Conservation (phyloP, 2,113 vertebrate genomes). For the Monarcha castaneiventris region DNA sequence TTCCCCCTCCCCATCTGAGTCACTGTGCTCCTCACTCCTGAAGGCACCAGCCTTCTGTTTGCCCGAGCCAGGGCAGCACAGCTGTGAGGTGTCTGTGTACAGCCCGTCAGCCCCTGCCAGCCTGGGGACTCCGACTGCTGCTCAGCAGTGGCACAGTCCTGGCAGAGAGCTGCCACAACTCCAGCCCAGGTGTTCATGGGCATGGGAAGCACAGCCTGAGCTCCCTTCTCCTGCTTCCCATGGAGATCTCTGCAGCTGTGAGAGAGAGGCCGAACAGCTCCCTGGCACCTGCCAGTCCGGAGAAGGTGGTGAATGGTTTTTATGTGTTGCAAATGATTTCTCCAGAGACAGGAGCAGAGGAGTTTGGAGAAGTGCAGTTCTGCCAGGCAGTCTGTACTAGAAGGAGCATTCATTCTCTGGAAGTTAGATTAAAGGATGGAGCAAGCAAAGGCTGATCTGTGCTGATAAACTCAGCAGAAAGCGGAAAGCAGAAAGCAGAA, state of each 20-base stretch:
- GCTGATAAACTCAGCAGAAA: neutral
- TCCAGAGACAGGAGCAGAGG: neutral
- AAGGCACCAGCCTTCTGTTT: neutral
- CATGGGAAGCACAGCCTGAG: neutral
- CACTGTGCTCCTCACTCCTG: neutral
- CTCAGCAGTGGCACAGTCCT: neutral
- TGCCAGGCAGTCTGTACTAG: neutral
- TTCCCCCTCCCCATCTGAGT: constrained; percentile 14
- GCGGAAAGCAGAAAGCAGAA: neutral
- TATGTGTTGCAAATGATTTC: neutral
- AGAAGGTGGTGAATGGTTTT: neutral
- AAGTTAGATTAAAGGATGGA: neutral
- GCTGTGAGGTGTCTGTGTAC: neutral
- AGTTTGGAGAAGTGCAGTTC: neutral
- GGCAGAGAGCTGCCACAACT: neutral
- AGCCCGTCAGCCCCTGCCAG: neutral
- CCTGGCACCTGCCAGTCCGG: neutral
- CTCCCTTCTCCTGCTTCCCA: fast-evolving
- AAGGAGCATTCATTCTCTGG: neutral
- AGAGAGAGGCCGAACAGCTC: neutral
- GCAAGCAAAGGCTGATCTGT: neutral
- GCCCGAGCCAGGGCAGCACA: neutral
- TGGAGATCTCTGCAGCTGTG: neutral
- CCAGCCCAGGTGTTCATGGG: neutral
- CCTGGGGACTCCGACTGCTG: neutral